Evolutionary conservation across 1,140 invertebrate genomes (phyloP), one percentile per base, ranked within the genome.

Genomic region (Drosophila saltans): DNA sequence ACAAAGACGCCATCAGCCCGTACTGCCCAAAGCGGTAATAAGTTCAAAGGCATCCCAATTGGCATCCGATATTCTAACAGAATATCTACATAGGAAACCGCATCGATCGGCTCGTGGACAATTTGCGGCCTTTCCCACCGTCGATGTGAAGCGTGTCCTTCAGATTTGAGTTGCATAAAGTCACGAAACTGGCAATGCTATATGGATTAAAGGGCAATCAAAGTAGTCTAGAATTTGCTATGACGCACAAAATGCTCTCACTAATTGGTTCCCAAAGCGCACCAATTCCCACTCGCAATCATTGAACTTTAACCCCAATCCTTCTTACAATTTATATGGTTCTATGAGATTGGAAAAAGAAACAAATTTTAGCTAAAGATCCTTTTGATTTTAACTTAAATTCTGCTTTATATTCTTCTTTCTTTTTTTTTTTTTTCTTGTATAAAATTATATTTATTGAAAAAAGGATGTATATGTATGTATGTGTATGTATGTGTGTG

Each of bases 51-150:
- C 86, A 5, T 92, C 81, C 2, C 72, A 73, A 10, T 66, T 92
- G 43, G 91, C 91, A 3, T 75, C 91, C 3, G 91, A 92, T 63
- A 88, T 92, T 33, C 55, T 92, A 10, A 45, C 78, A 8, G 92
- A 92, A 68, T 92, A 92, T 75, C 59, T 92, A 64, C 89, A 92
- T 11, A 71, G 91, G 26, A 92, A 92, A 52, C 91, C 92, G 10
- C 89, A 92, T 80, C 75, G 91, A 21, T 91, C 92, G 0, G 67
- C 84, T 5, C 68, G 72, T 41, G 83, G 86, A 71, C 88, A 91
- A 48, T 92, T 92, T 33, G 79, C 90, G 7, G 72, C 75, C 26
- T 92, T 92, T 69, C 91, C 92, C 72, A 92, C 90, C 59, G 84
- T 91, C 24, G 92, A 92, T 75, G 89, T 92, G 30, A 91, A 92